A percentile compares a stretch with the other conserved stretches of the same genome.
Evolutionary conservation across 1,140 invertebrate genomes (phyloP).

Genomic region (Monomorium pharaonis): DNA sequence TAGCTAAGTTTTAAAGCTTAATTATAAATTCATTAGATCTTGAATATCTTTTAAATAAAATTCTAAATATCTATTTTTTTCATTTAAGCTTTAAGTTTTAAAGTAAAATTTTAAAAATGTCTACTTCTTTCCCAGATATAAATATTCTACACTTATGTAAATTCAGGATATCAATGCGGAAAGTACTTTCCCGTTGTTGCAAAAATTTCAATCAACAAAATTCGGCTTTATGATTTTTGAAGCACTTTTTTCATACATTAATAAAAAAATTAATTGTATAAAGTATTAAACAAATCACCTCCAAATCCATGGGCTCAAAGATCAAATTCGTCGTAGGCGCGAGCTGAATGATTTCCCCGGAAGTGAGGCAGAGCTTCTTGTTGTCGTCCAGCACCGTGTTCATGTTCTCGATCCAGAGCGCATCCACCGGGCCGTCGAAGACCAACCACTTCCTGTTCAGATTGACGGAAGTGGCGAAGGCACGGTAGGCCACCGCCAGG

Average conservation of each 20-base stretch:
- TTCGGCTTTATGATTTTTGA: neutral
- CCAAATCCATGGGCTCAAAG: conserved; percentile 98
- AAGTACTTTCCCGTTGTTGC: neutral
- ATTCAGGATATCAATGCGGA: neutral
- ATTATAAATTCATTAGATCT: neutral
- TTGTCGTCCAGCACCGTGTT: conserved; percentile 98
- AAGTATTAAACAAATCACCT: conserved; percentile 80
- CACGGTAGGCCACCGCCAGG: conserved; percentile 95
- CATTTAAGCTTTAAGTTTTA: neutral
- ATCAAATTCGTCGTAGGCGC: conserved; percentile 96
- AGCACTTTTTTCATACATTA: neutral
- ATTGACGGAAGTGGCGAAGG: conserved; percentile 93
- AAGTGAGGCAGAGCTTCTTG: conserved; percentile 96
- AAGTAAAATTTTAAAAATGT: neutral
- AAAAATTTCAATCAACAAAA: neutral
- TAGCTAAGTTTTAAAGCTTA: neutral
- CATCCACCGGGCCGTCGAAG: conserved; percentile 98
- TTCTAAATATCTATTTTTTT: neutral
- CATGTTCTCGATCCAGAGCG: conserved; percentile 99
- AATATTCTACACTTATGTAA: neutral
- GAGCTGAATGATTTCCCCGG: conserved; percentile 97
- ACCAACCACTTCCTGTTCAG: conserved; percentile 95
- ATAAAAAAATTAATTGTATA: neutral
- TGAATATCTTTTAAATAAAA: neutral
- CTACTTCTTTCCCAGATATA: neutral